Percentiles rank a stretch among this genome's conserved stretches.
Evolutionary conservation across 2,113 vertebrate species (phyloP).

Genomic region (Australoheros scitulus): DNA sequence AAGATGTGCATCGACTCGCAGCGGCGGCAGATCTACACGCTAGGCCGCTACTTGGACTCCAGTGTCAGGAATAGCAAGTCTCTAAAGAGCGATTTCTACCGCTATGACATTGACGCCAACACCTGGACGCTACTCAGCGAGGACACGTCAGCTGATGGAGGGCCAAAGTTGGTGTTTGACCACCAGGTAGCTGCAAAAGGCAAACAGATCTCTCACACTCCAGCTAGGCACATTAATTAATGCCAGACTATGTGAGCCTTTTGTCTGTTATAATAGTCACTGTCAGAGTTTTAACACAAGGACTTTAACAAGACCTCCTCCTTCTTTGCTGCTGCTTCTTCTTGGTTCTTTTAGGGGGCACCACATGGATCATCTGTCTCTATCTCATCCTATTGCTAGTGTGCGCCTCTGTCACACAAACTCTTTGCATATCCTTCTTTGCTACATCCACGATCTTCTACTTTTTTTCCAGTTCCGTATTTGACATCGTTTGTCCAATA

Average conservation of each 20-base stretch:
- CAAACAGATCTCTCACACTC: not conserved
- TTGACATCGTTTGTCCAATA: not conserved
- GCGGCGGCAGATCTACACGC: conserved; percentile 94
- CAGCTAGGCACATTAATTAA: not conserved
- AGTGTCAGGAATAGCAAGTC: conserved; percentile 98
- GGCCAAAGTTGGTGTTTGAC: conserved; percentile 97
- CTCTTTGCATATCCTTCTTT: no score
- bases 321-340: not conserved
- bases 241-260: no score
- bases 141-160: conserved; percentile 94
- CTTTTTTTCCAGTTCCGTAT: not conserved
- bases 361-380: no score
- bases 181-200: conserved; percentile 87
- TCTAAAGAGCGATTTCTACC: conserved; percentile 97
- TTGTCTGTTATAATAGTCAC: no score
- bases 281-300: no score
- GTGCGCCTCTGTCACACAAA: no score
- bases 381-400: no score
- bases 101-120: conserved; percentile 96
- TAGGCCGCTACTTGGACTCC: conserved; percentile 97
- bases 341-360: not conserved
- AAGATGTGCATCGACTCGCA: conserved; percentile 99
- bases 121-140: conserved; percentile 95
- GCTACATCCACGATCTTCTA: no score
- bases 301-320: no score